phyloP scores from a whole-genome alignment of 2,113 vertebrate species.

The Nansenia antarctica region DNA sequence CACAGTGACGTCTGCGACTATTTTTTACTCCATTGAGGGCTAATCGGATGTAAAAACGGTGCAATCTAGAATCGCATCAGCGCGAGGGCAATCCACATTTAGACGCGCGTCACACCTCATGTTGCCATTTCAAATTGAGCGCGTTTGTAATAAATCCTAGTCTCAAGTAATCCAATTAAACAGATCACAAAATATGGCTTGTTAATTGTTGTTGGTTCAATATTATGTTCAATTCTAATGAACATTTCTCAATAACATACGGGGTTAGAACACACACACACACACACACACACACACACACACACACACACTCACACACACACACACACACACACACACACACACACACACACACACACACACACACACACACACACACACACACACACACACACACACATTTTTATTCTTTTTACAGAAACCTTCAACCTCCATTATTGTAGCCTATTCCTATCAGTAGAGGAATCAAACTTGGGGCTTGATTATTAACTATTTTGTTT shows the following conservation, averaged over 20 bases:
- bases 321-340: neutral
- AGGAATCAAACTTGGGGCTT: no score
- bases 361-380: no score
- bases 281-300: neutral
- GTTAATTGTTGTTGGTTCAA: neutral
- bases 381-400: no score
- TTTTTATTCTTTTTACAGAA: no score
- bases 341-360: neutral
- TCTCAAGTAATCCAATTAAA: neutral
- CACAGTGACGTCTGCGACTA: conserved; percentile 2
- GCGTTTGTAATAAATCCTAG: neutral
- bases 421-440: no score
- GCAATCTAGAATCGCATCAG: conserved; percentile 29
- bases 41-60: conserved; percentile 18
- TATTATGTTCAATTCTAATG: no score
- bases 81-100: neutral
- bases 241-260: neutral
- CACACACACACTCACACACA: conserved; percentile 11
- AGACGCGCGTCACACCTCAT: neutral
- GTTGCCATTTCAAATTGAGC: neutral
- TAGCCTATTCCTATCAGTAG: no score
- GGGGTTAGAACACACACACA: neutral
- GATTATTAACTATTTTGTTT: no score
- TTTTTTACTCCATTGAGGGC: neutral
- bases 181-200: neutral